A percentile compares a stretch with the other conserved stretches of the same genome.
Evolutionary conservation across 2,797 vertebrate genomes (phyloP).

Genomic region (Botia kubotai): DNA sequence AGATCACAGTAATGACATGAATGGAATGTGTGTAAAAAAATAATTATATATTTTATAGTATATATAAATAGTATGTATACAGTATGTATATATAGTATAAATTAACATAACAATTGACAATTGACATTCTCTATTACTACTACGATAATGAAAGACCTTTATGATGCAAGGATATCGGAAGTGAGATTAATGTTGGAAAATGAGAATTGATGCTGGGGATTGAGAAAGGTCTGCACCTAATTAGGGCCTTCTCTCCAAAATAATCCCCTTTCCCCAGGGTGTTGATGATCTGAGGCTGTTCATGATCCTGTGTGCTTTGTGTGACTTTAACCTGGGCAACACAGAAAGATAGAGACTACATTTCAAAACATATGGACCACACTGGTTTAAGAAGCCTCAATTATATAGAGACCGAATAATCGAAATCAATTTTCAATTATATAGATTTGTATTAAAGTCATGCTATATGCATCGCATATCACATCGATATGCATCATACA

Average conservation of each 20-base stretch:
- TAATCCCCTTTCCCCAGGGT: conserved; percentile 89
- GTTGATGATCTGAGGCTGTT: conserved; percentile 88
- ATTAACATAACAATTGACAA: neutral
- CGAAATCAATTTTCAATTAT: neutral
- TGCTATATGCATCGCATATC: neutral
- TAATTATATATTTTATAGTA: no score
- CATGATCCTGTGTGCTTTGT: conserved; percentile 83
- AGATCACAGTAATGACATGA: neutral
- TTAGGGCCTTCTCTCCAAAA: conserved; percentile 94
- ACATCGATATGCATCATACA: neutral
- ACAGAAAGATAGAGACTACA: conserved; percentile 16
- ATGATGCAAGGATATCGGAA: neutral
- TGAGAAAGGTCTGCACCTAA: conserved; percentile 78
- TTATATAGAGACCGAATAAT: neutral
- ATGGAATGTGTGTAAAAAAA: neutral
- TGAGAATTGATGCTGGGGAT: conserved; percentile 25
- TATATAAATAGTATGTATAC: no score
- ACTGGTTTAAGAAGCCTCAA: neutral
- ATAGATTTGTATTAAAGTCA: neutral
- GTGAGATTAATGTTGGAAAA: conserved; percentile 3
- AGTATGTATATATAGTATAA: neutral
- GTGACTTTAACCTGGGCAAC: conserved; percentile 87
- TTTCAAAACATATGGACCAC: conserved; percentile 17
- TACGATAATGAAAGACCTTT: neutral
- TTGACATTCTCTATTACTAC: neutral